Evolutionary conservation across 2,113 vertebrate genomes (phyloP).

Genomic region (Malaclemys terrapin): DNA sequence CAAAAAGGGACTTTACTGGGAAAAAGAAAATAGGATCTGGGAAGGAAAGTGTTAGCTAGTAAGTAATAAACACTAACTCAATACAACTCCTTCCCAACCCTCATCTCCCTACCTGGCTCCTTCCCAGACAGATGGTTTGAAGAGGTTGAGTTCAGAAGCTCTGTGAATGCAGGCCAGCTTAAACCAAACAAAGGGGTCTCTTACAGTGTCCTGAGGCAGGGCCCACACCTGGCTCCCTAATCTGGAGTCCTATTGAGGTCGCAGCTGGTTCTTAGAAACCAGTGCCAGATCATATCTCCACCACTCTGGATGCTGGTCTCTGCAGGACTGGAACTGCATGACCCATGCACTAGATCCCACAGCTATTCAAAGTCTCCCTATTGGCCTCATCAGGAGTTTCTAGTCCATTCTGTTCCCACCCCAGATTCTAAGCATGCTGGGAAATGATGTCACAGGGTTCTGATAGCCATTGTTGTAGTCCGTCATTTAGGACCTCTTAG

Average conservation of each 20-base stretch:
- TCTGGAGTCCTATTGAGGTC: no score
- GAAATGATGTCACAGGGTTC: not conserved
- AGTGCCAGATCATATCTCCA: no score
- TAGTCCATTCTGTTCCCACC: not conserved
- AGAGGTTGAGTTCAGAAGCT: no score
- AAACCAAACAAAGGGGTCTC: no score
- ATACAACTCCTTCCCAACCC: not conserved
- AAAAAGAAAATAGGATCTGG: no score
- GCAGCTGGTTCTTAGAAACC: no score
- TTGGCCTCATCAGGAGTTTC: no score
- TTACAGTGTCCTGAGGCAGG: no score
- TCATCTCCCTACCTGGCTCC: not conserved
- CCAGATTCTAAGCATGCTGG: not conserved
- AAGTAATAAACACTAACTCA: not conserved
- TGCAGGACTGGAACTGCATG: not conserved
- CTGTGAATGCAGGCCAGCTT: no score
- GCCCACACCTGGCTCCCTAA: no score
- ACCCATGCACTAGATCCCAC: not conserved
- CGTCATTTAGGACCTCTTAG: not conserved
- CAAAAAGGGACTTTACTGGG: not conserved
- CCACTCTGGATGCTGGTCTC: not conserved
- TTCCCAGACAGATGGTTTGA: not conserved
- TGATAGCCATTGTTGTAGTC: not conserved
- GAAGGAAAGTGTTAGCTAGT: not conserved
- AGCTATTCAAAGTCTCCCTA: not conserved